A percentile compares a stretch with the other conserved stretches of the same genome.
These are phyloP conservation scores for Perognathus longimembris DNA, from an alignment of 2,113 vertebrate species.

Conservation along the genomic window DNA sequence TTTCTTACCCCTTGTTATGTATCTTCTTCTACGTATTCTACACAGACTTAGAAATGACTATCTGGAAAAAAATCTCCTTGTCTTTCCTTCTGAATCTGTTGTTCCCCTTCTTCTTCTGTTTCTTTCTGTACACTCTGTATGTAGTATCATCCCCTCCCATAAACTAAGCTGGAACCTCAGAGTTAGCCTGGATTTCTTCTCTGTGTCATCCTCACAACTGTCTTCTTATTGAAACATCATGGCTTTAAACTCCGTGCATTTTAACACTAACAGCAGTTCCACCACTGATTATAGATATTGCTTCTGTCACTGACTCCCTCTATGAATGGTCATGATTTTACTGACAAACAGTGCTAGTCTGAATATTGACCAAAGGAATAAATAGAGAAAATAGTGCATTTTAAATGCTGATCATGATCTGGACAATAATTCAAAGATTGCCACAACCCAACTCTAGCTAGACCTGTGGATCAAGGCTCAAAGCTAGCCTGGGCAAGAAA, in stretches of 20 bases:
- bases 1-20: not conserved
- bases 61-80: not conserved
- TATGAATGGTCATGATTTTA: not conserved
- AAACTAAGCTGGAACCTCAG: not conserved
- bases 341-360: not conserved
- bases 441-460: too few species aligned
- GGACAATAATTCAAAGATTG: too few species aligned
- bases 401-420: not conserved
- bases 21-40: not conserved
- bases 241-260: not conserved
- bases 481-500: too few species aligned
- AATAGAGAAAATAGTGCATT: not conserved
- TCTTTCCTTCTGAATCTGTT: not conserved
- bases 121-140: not conserved
- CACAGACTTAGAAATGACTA: not conserved
- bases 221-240: not conserved
- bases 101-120: not conserved
- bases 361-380: not conserved
- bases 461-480: too few species aligned
- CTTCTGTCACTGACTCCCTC: not conserved
- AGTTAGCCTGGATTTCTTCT: not conserved
- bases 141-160: not conserved
- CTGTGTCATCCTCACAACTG: not conserved
- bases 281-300: not conserved
- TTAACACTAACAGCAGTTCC: not conserved